phyloP scores from a whole-genome alignment of 2,888 invertebrate genomes.

The Drosophila algonquin region DNA sequence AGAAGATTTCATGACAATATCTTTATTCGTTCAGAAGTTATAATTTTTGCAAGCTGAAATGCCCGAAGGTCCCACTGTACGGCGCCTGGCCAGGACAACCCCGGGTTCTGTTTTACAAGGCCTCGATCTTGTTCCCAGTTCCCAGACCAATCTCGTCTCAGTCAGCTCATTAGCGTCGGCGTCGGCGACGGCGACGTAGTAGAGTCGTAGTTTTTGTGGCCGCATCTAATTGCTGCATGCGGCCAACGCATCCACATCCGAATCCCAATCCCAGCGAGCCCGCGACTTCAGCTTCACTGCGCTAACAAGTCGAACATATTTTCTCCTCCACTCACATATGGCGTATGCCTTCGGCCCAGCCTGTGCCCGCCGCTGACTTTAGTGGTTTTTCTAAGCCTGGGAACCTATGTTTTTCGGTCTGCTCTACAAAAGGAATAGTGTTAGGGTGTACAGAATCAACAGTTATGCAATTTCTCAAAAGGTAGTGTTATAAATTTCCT shows the following conservation, averaged over 20 bases:
- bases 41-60: not conserved
- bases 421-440: not conserved
- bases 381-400: slow-evolving; percentile 63
- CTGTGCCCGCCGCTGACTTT: slow-evolving; percentile 17
- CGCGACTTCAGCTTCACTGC: slow-evolving; percentile 69
- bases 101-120: slow-evolving; percentile 8
- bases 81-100: slow-evolving; percentile 41
- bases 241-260: slow-evolving; percentile 55
- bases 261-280: slow-evolving; percentile 21
- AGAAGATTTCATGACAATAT: too few relatives aligned
- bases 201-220: slow-evolving; percentile 65
- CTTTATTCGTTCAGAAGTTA: too few relatives aligned
- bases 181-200: slow-evolving; percentile 27
- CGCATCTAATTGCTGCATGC: slow-evolving; percentile 80
- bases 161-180: slow-evolving; percentile 72
- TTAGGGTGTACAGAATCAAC: not conserved
- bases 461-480: not conserved
- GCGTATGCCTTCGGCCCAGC: slow-evolving; percentile 49
- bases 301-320: slow-evolving; percentile 84
- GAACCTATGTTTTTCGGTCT: slow-evolving; percentile 67
- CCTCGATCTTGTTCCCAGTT: slow-evolving; percentile 52
- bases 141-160: slow-evolving; percentile 46
- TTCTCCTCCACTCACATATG: slow-evolving; percentile 69
- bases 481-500: not conserved
- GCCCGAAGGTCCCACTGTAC: not conserved